A percentile compares a stretch with the other conserved stretches of the same genome.
These are phyloP conservation scores for Eulemur macaco DNA, from an alignment of 2,113 vertebrate species.

Conservation along the genomic window DNA sequence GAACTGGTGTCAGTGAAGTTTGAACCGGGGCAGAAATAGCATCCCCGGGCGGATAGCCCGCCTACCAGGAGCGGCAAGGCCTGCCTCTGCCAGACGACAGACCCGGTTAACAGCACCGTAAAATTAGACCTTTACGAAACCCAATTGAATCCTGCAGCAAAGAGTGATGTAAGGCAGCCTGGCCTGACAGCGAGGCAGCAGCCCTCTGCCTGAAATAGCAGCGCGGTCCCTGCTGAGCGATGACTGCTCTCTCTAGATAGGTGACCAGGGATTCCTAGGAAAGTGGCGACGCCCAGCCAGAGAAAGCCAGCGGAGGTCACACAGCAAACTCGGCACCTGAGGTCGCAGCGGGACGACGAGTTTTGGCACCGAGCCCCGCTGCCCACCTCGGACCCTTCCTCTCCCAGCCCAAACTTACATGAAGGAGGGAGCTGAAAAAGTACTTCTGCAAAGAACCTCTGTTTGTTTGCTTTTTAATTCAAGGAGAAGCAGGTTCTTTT, in stretches of 20 bases:
- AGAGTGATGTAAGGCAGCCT: slow-evolving; percentile 85
- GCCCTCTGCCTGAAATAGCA: slow-evolving; percentile 82
- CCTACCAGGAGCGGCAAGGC: slow-evolving; percentile 79
- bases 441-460: slow-evolving; percentile 80
- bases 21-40: slow-evolving; percentile 80
- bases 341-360: background rate
- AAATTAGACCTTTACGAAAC: slow-evolving; percentile 88
- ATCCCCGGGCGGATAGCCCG: slow-evolving; percentile 72
- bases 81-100: slow-evolving; percentile 83
- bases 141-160: slow-evolving; percentile 84
- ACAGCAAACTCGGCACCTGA: slow-evolving; percentile 33
- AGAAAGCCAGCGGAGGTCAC: slow-evolving; percentile 39
- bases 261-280: slow-evolving; percentile 78
- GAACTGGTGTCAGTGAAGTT: slow-evolving; percentile 79
- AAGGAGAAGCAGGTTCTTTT: slow-evolving; percentile 83
- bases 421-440: slow-evolving; percentile 76
- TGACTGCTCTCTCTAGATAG: slow-evolving; percentile 71
- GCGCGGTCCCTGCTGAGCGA: slow-evolving; percentile 77
- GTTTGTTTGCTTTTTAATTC: slow-evolving; percentile 83
- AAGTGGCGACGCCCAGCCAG: slow-evolving; percentile 50
- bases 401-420: slow-evolving; percentile 65
- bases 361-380: background rate
- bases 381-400: background rate
- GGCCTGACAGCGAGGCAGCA: slow-evolving; percentile 81
- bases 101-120: slow-evolving; percentile 84